Evolutionary conservation across 92 coral and sea anemone genomes (phyloP).

Genomic region (Metridium senile): DNA sequence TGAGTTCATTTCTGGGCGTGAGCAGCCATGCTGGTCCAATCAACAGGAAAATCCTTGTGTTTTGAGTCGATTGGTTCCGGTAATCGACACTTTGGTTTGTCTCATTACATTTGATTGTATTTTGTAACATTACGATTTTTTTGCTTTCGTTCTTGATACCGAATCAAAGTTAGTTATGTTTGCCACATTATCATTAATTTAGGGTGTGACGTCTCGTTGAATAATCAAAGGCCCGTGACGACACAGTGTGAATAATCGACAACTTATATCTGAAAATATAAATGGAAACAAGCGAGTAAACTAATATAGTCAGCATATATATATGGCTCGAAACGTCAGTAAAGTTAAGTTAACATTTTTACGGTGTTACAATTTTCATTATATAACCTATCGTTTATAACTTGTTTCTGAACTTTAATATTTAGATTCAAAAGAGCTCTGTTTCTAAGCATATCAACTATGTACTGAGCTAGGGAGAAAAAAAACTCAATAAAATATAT

Average conservation of each 20-base stretch:
- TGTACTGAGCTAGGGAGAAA: too few species aligned
- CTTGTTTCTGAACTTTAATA: too few species aligned
- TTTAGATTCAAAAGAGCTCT: too few species aligned
- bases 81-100: conserved; percentile 5
- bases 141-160: conserved; percentile 4
- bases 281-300: too few species aligned
- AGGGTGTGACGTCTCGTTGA: background rate
- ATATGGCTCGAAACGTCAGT: too few species aligned
- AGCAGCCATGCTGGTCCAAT: conserved; percentile 17
- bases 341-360: too few species aligned
- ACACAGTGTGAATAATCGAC: background rate
- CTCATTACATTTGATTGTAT: background rate
- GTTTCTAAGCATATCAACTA: too few species aligned
- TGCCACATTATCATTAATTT: background rate
- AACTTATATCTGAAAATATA: too few species aligned
- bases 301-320: too few species aligned
- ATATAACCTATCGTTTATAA: too few species aligned
- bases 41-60: conserved; percentile 29
- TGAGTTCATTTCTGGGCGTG: conserved; percentile 36
- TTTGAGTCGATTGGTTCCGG: conserved; percentile 33
- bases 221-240: background rate
- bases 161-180: background rate
- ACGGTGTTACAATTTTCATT: too few species aligned
- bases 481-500: too few species aligned
- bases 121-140: background rate